Evolutionary conservation across 1,140 invertebrate genomes (phyloP).

Genomic region (Amyelois transitella): DNA sequence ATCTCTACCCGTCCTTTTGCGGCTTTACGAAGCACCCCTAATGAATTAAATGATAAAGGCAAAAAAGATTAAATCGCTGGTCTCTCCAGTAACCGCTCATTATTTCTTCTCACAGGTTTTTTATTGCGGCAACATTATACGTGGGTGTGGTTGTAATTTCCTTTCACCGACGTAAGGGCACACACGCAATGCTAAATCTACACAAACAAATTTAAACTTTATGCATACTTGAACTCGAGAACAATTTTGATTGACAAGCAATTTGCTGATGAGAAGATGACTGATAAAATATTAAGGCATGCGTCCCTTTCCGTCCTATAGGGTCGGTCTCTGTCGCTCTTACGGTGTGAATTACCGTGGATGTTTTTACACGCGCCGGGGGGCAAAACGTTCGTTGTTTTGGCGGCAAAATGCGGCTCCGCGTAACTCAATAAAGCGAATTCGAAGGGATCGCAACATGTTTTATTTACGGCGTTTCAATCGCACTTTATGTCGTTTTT

Average conservation of each 20-base stretch:
- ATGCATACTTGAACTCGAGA: conserved; percentile 8
- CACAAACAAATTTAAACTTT: conserved; percentile 29
- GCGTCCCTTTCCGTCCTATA: conserved; percentile 54
- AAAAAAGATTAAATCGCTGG: conserved; percentile 62
- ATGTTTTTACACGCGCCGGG: conserved; percentile 71
- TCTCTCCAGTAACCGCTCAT: conserved; percentile 72
- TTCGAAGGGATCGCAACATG: conserved; percentile 61
- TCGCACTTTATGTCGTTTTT: conserved; percentile 58
- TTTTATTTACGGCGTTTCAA: conserved; percentile 73
- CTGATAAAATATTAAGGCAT: conserved; percentile 69
- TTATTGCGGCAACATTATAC: conserved; percentile 74
- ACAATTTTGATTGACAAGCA: conserved; percentile 17
- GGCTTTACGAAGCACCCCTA: conserved; percentile 29
- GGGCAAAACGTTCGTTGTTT: conserved; percentile 72
- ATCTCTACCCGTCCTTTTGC: neutral
- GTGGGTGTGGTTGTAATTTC: conserved; percentile 75
- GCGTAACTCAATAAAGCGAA: conserved; percentile 72
- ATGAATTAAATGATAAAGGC: conserved; percentile 62
- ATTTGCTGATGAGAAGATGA: conserved; percentile 54
- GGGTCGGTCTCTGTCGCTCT: conserved; percentile 44
- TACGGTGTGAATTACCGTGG: conserved; percentile 30
- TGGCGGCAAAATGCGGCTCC: conserved; percentile 70
- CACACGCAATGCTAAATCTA: conserved; percentile 55
- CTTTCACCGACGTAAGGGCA: conserved; percentile 73
- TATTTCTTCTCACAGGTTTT: conserved; percentile 73